A percentile compares a stretch with the other conserved stretches of the same genome.
Evolutionary conservation across 2,888 invertebrate species (phyloP).

Genomic region (Drosophila mulleri): DNA sequence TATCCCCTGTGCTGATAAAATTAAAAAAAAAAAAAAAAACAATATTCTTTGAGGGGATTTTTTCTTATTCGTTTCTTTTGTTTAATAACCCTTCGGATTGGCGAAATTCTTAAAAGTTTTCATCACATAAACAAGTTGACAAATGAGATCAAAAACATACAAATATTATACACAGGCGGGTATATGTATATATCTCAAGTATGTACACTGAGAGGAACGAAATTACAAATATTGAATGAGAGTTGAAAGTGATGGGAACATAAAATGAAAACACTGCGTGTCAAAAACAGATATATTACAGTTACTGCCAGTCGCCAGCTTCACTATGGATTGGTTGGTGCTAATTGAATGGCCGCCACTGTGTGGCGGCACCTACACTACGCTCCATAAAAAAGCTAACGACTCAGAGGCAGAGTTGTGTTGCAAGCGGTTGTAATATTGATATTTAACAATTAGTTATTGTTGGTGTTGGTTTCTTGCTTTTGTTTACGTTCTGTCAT

Average conservation of each 20-base stretch:
- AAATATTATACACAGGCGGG: background rate
- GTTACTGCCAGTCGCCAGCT: conserved; percentile 16
- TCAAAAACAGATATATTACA: conserved; percentile 39
- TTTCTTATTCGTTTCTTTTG: conserved; percentile 1
- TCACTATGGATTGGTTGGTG: background rate
- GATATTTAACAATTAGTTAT: conserved; percentile 40
- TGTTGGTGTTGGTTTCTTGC: conserved; percentile 28
- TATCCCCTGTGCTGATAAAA: conserved; percentile 17
- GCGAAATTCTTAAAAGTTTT: conserved; percentile 36
- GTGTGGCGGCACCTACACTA: background rate
- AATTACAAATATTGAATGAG: conserved; percentile 14
- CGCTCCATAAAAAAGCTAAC: conserved; percentile 12
- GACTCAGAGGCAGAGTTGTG: conserved; percentile 4
- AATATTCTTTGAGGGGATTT: conserved; percentile 35
- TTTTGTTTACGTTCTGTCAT: conserved; percentile 25
- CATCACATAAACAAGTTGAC: conserved; percentile 67
- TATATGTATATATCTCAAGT: conserved; percentile 15
- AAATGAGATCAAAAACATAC: conserved; percentile 67
- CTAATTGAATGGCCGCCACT: conserved; percentile 16
- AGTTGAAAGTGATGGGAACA: conserved; percentile 10
- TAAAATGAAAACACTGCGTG: conserved; percentile 26
- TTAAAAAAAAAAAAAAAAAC: background rate
- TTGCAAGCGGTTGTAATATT: conserved; percentile 42
- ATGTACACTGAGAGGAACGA: conserved; percentile 42
- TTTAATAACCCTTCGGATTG: conserved; percentile 47